Evolutionary conservation across 2,113 vertebrate species (phyloP).

Genomic region (Vanacampus margaritifer): DNA sequence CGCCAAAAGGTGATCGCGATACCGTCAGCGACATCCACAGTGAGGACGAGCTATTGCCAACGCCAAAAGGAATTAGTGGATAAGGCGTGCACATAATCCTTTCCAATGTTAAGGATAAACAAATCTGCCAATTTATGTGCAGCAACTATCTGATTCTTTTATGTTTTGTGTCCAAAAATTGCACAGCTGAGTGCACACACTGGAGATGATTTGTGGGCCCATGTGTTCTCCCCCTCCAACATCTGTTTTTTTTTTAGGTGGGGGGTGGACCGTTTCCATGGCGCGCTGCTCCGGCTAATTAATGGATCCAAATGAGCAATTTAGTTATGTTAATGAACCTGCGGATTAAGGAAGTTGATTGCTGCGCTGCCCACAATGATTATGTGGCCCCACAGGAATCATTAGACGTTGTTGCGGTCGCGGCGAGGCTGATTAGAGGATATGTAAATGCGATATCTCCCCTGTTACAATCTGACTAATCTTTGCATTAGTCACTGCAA

Average conservation of each 20-base stretch:
- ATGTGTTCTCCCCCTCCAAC: background rate
- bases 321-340: slow-evolving; percentile 51
- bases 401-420: slow-evolving; percentile 25
- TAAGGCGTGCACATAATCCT: background rate
- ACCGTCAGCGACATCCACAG: background rate
- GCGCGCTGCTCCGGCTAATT: slow-evolving; percentile 38
- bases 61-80: background rate
- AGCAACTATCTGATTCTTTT: background rate
- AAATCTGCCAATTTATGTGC: background rate
- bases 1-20: slow-evolving; percentile 69
- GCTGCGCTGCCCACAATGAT: slow-evolving; percentile 30
- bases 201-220: background rate
- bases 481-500: slow-evolving; percentile 1
- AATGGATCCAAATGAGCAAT: slow-evolving; percentile 44
- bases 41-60: background rate
- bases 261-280: background rate
- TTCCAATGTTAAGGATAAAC: background rate
- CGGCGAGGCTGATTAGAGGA: slow-evolving; percentile 28
- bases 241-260: background rate
- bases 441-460: slow-evolving; percentile 23
- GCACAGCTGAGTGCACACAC: background rate
- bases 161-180: background rate
- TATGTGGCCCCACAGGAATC: slow-evolving; percentile 28
- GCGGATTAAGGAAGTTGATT: slow-evolving; percentile 36
- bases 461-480: background rate